phyloP scores from a whole-genome alignment of 1,140 invertebrate species.

The Phymorhynchus buccinoides region DNA sequence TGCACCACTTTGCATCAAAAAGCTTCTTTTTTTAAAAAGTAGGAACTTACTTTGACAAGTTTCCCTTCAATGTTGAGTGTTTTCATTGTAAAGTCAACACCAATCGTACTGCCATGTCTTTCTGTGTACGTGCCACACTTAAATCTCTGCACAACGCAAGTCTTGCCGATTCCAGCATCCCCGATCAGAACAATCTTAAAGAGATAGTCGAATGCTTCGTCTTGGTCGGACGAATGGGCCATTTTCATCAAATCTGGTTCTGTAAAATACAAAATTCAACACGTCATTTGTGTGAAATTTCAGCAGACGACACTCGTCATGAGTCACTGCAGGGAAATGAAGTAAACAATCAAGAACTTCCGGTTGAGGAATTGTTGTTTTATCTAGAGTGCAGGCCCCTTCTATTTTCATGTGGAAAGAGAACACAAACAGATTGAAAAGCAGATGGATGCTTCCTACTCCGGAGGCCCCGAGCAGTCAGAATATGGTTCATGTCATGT shows the following conservation, averaged over 20 bases:
- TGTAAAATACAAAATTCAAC: not conserved
- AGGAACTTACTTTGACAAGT: constrained; percentile 92
- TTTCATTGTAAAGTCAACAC: constrained; percentile 98
- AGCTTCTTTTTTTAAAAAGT: no score
- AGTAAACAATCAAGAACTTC: not conserved
- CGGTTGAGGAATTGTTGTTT: constrained; percentile 25
- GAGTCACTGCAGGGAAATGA: constrained; percentile 21
- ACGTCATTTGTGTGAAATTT: constrained; percentile 3
- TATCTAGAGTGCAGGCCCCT: constrained; percentile 22
- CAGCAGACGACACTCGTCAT: constrained; percentile 25
- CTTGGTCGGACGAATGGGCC: constrained; percentile 62
- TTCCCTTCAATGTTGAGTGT: constrained; percentile 92
- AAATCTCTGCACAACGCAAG: constrained; percentile 85
- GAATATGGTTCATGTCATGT: not conserved
- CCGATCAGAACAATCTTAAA: constrained; percentile 74
- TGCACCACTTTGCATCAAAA: no score
- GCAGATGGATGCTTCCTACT: not conserved
- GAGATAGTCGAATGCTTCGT: constrained; percentile 72
- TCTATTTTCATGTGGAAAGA: not conserved
- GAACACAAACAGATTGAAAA: not conserved
- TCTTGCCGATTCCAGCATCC: constrained; percentile 73
- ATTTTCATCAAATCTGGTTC: constrained; percentile 38
- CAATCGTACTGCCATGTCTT: constrained; percentile 93
- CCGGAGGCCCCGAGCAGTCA: not conserved
- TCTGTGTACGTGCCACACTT: constrained; percentile 94